A percentile compares a stretch with the other conserved stretches of the same genome.
Conservation (phyloP, 2,797 vertebrate species). For the Clarias laeviceps region DNA sequence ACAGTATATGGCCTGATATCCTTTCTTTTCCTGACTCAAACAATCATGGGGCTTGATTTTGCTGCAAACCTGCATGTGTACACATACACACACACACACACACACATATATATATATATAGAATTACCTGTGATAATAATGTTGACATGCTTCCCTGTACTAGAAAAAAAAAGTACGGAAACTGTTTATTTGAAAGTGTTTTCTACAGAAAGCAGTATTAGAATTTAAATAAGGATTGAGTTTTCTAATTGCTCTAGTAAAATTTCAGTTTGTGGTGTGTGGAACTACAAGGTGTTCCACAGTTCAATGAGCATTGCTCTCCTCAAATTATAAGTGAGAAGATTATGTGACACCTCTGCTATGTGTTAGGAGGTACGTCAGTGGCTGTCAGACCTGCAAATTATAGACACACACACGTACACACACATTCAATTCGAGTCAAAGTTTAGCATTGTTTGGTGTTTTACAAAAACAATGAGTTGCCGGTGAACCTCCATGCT, state of each 20-base stretch:
- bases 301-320: not conserved
- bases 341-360: not conserved
- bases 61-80: no score
- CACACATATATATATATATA: not conserved
- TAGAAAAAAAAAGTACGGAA: not conserved
- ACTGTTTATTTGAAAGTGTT: not conserved
- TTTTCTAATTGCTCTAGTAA: not conserved
- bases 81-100: no score
- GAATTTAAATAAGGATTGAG: not conserved
- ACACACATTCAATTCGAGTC: not conserved
- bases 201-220: not conserved
- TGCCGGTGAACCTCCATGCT: not conserved
- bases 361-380: not conserved
- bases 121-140: not conserved
- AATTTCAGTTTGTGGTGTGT: not conserved
- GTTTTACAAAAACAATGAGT: not conserved
- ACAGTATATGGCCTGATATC: no score
- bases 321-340: not conserved
- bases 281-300: not conserved
- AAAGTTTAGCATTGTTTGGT: not conserved
- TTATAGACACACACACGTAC: conserved; percentile 6
- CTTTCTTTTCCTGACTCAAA: no score
- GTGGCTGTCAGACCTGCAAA: not conserved
- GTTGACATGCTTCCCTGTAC: not conserved
- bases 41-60: no score